phyloP scores from a whole-genome alignment of 64 coral and sea anemone species.

The Montipora capricornis region DNA sequence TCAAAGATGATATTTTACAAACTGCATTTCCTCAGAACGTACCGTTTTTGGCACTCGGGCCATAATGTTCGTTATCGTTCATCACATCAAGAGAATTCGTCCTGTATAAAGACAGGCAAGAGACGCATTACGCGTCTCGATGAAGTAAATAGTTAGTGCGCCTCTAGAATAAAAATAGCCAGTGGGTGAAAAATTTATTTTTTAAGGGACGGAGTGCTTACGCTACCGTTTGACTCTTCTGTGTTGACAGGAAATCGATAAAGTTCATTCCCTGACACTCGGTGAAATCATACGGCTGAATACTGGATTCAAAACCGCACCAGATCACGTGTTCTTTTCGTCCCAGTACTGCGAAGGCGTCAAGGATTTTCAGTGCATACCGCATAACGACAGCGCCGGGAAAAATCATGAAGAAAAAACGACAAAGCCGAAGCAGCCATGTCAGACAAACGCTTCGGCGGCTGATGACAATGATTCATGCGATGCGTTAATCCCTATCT shows the following conservation, averaged over 20 bases:
- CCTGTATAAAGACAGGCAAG: too few species aligned
- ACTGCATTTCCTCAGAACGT: too few species aligned
- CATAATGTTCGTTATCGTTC: too few species aligned
- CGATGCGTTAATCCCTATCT: neutral
- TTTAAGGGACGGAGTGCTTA: too few species aligned
- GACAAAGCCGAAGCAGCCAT: neutral
- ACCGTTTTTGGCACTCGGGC: too few species aligned
- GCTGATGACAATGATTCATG: neutral
- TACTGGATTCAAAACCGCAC: slow-evolving; percentile 68
- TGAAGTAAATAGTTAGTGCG: too few species aligned
- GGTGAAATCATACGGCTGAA: slow-evolving; percentile 82
- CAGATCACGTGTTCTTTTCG: slow-evolving; percentile 81
- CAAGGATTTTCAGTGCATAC: slow-evolving; percentile 66
- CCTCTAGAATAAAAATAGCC: too few species aligned
- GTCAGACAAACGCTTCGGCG: neutral
- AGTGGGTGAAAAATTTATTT: too few species aligned
- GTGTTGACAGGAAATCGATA: slow-evolving; percentile 65
- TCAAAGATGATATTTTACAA: too few species aligned
- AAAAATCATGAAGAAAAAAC: neutral
- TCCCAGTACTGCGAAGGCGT: slow-evolving; percentile 68
- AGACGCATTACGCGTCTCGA: too few species aligned
- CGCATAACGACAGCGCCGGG: neutral
- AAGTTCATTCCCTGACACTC: slow-evolving; percentile 77
- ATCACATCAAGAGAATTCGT: too few species aligned
- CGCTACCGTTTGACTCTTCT: neutral